Percentiles rank a stretch among this genome's conserved stretches.
These are phyloP conservation scores for Coelinius sp. DNA, from an alignment of 2,888 invertebrate species.

Conservation along the genomic window DNA sequence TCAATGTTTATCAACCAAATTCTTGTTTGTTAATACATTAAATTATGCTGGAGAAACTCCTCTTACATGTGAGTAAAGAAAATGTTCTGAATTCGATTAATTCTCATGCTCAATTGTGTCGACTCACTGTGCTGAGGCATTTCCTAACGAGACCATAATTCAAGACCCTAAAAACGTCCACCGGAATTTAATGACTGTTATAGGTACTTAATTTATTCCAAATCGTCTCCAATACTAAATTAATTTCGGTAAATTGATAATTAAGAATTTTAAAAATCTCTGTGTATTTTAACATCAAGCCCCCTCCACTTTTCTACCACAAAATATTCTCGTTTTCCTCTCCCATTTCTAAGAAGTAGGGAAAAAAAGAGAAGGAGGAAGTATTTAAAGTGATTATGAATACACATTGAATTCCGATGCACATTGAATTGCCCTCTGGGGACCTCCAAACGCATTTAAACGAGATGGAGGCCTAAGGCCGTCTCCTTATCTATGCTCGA, in stretches of 20 bases:
- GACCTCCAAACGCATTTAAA: conserved; percentile 15
- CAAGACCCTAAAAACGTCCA: neutral
- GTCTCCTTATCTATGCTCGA: conserved; percentile 16
- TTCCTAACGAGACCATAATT: neutral
- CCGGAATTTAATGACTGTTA: neutral
- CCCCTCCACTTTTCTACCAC: neutral
- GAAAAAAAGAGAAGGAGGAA: neutral
- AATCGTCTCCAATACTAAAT: neutral
- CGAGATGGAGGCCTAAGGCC: neutral
- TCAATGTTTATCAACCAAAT: conserved; percentile 38
- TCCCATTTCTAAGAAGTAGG: neutral
- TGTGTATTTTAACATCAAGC: neutral
- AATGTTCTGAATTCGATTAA: neutral
- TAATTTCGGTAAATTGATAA: neutral
- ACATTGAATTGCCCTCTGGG: conserved; percentile 1
- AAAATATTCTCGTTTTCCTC: neutral
- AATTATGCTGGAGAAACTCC: neutral
- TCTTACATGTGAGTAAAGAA: neutral
- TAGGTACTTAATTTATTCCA: neutral
- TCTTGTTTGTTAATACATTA: too few species aligned
- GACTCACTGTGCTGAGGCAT: neutral
- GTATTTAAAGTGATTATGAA: conserved; percentile 4
- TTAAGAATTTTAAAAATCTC: neutral
- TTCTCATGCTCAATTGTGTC: neutral
- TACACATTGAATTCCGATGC: neutral